A percentile compares a stretch with the other conserved stretches of the same genome.
Evolutionary conservation across 1,140 invertebrate species (phyloP).

Genomic region (Diuraphis noxia): DNA sequence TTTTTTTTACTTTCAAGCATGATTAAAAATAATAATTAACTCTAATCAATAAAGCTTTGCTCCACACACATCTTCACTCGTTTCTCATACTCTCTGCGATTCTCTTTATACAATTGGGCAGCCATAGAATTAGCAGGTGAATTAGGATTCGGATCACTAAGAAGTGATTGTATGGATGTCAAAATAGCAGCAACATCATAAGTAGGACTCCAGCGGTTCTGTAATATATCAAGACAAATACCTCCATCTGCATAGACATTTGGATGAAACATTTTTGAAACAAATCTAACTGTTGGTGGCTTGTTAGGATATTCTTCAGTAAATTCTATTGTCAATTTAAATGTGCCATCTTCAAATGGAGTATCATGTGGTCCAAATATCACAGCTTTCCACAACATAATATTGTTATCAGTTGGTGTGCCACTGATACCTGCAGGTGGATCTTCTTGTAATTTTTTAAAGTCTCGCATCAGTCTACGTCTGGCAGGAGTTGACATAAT

Average conservation of each 20-base stretch:
- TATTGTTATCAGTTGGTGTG: constrained; percentile 98
- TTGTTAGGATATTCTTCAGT: constrained; percentile 99
- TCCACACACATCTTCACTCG: constrained; percentile 95
- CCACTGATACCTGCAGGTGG: constrained; percentile 97
- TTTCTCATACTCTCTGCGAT: constrained; percentile 93
- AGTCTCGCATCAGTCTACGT: constrained; percentile 96
- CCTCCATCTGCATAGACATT: constrained; percentile 99
- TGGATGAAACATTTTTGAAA: constrained; percentile 99
- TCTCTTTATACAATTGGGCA: constrained; percentile 94
- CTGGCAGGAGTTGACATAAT: constrained; percentile 94
- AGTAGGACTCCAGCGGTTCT: constrained; percentile 99
- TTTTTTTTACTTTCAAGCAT: not conserved
- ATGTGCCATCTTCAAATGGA: constrained; percentile 99
- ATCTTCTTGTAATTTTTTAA: constrained; percentile 98
- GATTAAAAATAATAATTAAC: not conserved
- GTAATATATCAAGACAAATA: constrained; percentile 98
- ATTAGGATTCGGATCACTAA: constrained; percentile 96
- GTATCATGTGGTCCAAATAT: constrained; percentile 99
- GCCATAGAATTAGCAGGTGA: constrained; percentile 95
- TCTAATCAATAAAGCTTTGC: constrained; percentile 91
- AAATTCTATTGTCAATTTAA: constrained; percentile 99
- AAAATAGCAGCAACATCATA: constrained; percentile 99
- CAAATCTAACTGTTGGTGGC: constrained; percentile 97
- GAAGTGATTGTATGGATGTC: constrained; percentile 81
- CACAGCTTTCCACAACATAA: constrained; percentile 99